phyloP scores from a whole-genome alignment of 2,113 vertebrate species.

The Ailuropoda melanoleuca region DNA sequence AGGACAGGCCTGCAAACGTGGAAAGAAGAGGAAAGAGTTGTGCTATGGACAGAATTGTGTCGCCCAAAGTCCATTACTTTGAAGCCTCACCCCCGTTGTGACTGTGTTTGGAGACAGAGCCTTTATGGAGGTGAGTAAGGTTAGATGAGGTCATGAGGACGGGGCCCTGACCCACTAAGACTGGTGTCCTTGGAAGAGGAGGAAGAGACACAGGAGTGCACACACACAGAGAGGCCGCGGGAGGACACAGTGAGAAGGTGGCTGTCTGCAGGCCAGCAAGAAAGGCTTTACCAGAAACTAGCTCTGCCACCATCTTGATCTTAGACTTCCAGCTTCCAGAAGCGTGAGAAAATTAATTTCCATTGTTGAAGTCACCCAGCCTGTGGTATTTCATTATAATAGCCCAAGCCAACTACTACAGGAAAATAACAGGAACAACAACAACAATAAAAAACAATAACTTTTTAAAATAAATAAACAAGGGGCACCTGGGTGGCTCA shows the following conservation, averaged over 20 bases:
- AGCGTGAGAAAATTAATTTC: neutral
- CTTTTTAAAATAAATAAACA: neutral
- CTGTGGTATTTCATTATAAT: no score
- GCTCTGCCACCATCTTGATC: no score
- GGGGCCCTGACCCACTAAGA: neutral
- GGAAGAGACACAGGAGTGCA: neutral
- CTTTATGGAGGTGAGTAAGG: neutral
- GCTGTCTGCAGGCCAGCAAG: neutral
- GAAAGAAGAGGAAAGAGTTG: neutral
- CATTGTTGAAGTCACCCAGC: neutral
- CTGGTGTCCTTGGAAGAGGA: neutral
- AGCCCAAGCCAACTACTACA: neutral
- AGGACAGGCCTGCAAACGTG: neutral
- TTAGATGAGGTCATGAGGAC: neutral
- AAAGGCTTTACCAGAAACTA: neutral
- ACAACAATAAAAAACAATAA: neutral
- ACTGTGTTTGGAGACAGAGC: neutral
- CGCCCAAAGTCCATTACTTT: neutral
- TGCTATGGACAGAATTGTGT: no score
- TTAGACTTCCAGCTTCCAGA: neutral
- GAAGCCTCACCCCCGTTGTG: neutral
- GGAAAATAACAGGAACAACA: neutral
- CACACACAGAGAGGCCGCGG: neutral
- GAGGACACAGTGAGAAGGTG: neutral
- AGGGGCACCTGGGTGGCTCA: no score